Conservation (phyloP, 2,113 vertebrate species). For the Damaliscus lunatus region DNA sequence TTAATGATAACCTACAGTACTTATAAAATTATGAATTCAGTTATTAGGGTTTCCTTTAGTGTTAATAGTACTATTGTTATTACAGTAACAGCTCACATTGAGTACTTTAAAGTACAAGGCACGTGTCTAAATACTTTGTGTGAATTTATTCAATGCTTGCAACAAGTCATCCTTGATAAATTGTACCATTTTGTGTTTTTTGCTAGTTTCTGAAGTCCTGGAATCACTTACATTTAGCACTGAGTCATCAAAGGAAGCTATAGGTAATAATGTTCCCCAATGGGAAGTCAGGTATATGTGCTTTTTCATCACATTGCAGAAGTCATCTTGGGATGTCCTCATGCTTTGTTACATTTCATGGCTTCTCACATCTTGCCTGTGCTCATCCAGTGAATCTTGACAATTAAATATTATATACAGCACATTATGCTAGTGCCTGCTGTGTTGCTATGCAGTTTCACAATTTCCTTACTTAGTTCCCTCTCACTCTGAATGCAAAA, state of each 20-base stretch:
- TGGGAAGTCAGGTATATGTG: background rate
- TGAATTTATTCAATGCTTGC: background rate
- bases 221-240: conserved; percentile 66
- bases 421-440: background rate
- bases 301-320: conserved; percentile 48
- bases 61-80: background rate
- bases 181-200: conserved; percentile 60
- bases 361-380: background rate
- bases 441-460: background rate
- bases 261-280: conserved; percentile 69
- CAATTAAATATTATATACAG: background rate
- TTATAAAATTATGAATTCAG: background rate
- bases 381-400: background rate
- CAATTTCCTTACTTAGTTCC: background rate
- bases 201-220: conserved; percentile 57
- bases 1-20: background rate
- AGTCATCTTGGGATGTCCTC: background rate
- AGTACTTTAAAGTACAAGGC: background rate
- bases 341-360: background rate
- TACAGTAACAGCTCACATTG: background rate
- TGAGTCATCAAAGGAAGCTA: conserved; percentile 68
- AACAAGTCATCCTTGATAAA: background rate
- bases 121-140: background rate
- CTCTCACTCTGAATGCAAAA: background rate
- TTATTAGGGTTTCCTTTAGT: background rate